Base-by-base conservation (phyloP, 2,888 invertebrate genomes). In the Gortyna flavago region DNA sequence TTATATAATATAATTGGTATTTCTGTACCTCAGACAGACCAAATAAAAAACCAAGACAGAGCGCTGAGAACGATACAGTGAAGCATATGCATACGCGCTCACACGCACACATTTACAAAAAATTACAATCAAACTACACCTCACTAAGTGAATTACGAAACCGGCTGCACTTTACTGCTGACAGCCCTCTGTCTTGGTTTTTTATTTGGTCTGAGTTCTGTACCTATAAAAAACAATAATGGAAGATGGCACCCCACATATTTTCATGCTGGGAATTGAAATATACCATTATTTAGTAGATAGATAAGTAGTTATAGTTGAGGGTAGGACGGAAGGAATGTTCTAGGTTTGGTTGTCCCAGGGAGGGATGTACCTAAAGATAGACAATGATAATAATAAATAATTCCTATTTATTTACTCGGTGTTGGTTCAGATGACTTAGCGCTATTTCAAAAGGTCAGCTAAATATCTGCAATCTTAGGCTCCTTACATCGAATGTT, bases 401-500 rank as follows among this genome's bases (percentile, higher is more conserved):
- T 41, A 68, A 72, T 64, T 64, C 64, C 51, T 81, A 72, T 84
- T 72, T 81, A 79, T 68, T 81, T 67, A 68, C 41, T 72, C 59
- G 35, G 54, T 78, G 67, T 78, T 67, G 38, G 66, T 66, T n/a
- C n/a, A 44, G 29, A 59, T 21, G n/a, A 74, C 76, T 67, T 71
- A 44, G 54, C 48, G 70, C 62, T 62, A 81, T 32, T 59, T 57
- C 41, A 67, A 57, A 62, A 61, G 18, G 48, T 41, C 48, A 77
- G 57, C 38, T 62, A 57, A 59, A 59, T 70, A 48, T 35, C 54
- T 83, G 65, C 77, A 66, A 75, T 68, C 5, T 29, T 48, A 57
- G n/a, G 32, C 62, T 67, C 21, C 54, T 68, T 64, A 64, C 38
- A 57, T 68, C n/a, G 32, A 48, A 29, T 35, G 1, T 29, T 64